Evolutionary conservation across 1,140 invertebrate genomes (phyloP).

Genomic region (Saccostrea glomerata): DNA sequence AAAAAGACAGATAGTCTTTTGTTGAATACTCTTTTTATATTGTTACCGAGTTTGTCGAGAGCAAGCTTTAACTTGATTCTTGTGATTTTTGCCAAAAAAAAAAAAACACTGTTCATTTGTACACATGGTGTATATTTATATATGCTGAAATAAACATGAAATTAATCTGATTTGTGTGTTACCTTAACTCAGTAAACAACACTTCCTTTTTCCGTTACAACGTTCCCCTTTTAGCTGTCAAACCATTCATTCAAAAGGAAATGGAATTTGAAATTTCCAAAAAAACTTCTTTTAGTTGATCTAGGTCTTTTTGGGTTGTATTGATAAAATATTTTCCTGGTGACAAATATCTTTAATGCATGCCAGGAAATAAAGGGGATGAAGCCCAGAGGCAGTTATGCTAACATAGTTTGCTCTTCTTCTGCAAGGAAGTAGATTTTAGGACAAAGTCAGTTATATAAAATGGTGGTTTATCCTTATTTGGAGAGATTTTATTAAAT

Average conservation of each 20-base stretch:
- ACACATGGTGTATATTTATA: conserved; percentile 13
- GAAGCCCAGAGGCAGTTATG: too few relatives aligned
- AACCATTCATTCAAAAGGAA: neutral
- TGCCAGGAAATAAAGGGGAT: too few relatives aligned
- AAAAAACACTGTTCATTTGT: neutral
- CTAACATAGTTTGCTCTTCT: too few relatives aligned
- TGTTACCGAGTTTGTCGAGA: neutral
- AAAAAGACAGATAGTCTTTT: neutral
- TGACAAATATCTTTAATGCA: too few relatives aligned
- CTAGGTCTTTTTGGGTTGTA: too few relatives aligned
- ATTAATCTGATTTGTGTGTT: neutral
- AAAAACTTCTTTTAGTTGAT: too few relatives aligned
- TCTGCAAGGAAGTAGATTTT: too few relatives aligned
- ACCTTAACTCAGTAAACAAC: neutral
- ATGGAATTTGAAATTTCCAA: neutral
- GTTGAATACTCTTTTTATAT: conserved; percentile 8
- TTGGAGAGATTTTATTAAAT: too few relatives aligned
- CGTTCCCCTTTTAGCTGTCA: neutral
- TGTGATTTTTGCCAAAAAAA: neutral
- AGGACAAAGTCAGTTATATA: too few relatives aligned
- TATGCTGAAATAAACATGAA: conserved; percentile 1
- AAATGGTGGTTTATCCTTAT: too few relatives aligned
- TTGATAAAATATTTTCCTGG: too few relatives aligned
- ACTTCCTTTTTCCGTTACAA: neutral
- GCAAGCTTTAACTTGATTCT: conserved; percentile 13